Evolutionary conservation across 2,113 vertebrate species (phyloP), one percentile per base, ranked within the genome.

Genomic region (Mustela lutreola): DNA sequence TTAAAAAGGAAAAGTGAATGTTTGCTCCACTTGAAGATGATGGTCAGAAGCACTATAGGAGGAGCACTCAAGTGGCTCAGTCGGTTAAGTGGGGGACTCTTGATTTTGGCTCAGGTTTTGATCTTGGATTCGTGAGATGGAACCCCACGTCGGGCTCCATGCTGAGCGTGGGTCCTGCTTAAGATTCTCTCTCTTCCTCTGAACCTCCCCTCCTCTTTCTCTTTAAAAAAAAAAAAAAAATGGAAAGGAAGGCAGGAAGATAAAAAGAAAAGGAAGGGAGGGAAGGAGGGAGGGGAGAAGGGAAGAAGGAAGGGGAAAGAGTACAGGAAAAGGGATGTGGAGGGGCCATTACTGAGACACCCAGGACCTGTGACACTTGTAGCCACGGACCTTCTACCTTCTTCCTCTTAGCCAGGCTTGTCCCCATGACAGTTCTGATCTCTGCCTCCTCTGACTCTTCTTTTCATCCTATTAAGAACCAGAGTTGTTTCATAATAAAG

Each of bases 401-500:
- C 97, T 97, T 96, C 95, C 95, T 97, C 96, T 96, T 90, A 50
- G 93, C 81, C 86, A 96, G 96, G 87, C 91, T 98, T 97, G 91
- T 94, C 56, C 39, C 65, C 65, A 86, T 87, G 96, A 97, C 94
- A 96, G 79, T 63, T 92, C 76, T 71, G 78, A 98, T 93, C 95
- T 97, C 97, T 86, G 60, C 5, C 0, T 94, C 92, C 67, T 97
- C 94, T 75, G 93, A 78, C 83, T 96, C 89, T 96, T 98, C 93
- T 97, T 98, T 96, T 62, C 86, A 60, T 92, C 82, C 95, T 96
- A 82, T 96, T 98, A 97, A 90, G 96, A 98, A 97, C 82, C 88
- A 2, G 0, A 91, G 86, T 92, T 81, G 78, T 97, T 97, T 95
- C n/a, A 95, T 89, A 97, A 97, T 73, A 62, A 92, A 97, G 58